Evolutionary conservation across 2,888 invertebrate species (phyloP), one percentile per base, ranked within the genome.

Genomic region (Halocaridina rubra): DNA sequence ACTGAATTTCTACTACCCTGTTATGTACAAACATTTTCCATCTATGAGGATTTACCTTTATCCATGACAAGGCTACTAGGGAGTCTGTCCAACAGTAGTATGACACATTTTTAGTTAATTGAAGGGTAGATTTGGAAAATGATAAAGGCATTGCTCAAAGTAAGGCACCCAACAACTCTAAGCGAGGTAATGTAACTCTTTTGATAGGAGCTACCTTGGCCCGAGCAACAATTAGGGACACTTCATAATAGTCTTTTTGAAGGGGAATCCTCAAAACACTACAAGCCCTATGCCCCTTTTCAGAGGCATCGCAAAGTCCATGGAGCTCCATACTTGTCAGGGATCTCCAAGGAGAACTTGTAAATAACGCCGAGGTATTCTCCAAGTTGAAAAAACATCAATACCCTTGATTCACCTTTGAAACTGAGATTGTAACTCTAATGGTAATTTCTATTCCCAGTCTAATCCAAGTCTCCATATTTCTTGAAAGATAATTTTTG

Each of bases 1-100:
- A 27, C 10, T 87, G 80, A 33, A 78, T 72, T 74, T 84, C 29
- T 75, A n/a, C 29, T 78, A 79, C 76, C 84, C 87, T 30, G 84
- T 80, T 80, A 30, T 22, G 27, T n/a, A 80, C 80, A 72, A 72
- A 80, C 8, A 30, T 61, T 33, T 80, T 72, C 80, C 88, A 88
- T n/a, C 61, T 59, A 57, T 71, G 24, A n/a, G 77, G 74, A 22
- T 80, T 74, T 27, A 78, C 75, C 53, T 81, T 75, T n/a, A 88
- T 88, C 88, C 88, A 89, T 7, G 59, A 53, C 53, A 33, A 30
- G 29, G 2, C 46, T 46, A 46, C 46, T 46, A 13, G 1, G 46
- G 46, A 46, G 46, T 46, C 46, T 13, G 46, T 46, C 46, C 46
- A 46, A 2, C 46, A 46, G 16, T 46, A 2, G 0, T 46, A 46